phyloP scores from a whole-genome alignment of 2,113 vertebrate species.

The Smithornis capensis region DNA sequence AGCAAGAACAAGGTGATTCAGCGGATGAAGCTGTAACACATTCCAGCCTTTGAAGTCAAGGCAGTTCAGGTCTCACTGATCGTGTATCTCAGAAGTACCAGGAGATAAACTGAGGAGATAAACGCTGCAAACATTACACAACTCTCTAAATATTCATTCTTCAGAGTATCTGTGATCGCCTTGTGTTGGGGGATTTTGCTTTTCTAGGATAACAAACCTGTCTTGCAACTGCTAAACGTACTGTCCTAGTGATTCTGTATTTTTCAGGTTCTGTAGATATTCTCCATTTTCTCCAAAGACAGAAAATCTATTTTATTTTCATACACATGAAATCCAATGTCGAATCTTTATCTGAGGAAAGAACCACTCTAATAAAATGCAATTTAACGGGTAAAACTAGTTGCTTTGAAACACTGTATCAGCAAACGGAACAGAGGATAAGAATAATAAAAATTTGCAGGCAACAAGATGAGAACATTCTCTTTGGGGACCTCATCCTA shows the following conservation, averaged over 20 bases:
- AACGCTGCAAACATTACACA: neutral
- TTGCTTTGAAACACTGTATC: neutral
- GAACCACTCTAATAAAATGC: neutral
- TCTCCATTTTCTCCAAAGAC: neutral
- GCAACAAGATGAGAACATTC: neutral
- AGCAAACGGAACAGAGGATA: neutral
- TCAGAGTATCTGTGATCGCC: neutral
- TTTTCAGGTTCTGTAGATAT: neutral
- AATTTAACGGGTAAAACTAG: neutral
- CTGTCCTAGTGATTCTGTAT: neutral
- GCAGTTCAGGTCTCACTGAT: neutral
- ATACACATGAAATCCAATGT: neutral
- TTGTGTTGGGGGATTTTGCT: fast-evolving
- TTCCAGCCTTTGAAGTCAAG: neutral
- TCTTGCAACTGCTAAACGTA: neutral
- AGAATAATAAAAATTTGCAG: neutral
- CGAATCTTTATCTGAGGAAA: neutral
- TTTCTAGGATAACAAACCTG: neutral
- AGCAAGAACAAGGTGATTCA: neutral
- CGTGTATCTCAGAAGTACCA: neutral
- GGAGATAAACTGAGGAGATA: constrained; percentile 11
- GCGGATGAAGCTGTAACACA: neutral
- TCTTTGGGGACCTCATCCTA: neutral
- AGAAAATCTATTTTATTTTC: neutral
- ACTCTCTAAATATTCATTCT: neutral